Base-by-base conservation (phyloP, 2,888 invertebrate species). In the Brenthis daphne region DNA sequence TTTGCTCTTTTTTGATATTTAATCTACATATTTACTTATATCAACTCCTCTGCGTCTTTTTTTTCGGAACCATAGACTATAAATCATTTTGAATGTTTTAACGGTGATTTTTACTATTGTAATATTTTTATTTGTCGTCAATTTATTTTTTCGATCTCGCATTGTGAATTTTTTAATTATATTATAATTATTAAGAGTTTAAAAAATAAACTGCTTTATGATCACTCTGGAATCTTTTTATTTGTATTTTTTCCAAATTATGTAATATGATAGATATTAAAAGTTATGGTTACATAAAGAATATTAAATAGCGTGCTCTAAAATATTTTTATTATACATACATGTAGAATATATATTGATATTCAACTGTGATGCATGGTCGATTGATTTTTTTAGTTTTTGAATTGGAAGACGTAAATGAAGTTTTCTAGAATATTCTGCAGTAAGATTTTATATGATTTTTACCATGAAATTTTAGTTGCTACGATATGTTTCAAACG, bases 401-500 rank as follows among this genome's bases (percentile, higher is more conserved):
- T 51, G 51, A 51, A 14, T 6, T n/a, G 51, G 5, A 51, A 16
- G 51, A n/a, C n/a, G 51, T n/a, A 51, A n/a, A 51, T 16, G 16
- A 16, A 14, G 11, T 14, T 53, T 53, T 53, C n/a, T 63, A 63
- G 63, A 63, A 54, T 13, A 63, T 63, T 63, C 33, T 63, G 53
- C 51, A 63, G 63, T 53, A 16, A 53, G n/a, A 51, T 63, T 56
- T 48, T 29, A 47, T 64, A 13, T 55, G 37, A 63, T 63, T 11
- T 8, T 37, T 37, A 43, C 53, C 12, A 58, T 50, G 56, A 67
- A 69, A 53, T 55, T 57, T 60, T 67, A 64, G 57, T 48, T 58
- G 0, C 8, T 43, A 55, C 56, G 68, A 68, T 72, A 70, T 72
- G 54, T 65, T 71, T 65, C 55, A 69, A 68, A 68, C 71, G 70